Percentiles rank a stretch among this genome's conserved stretches.
These are phyloP conservation scores for Dissostichus mawsoni DNA, from an alignment of 2,113 vertebrate species.

Conservation along the genomic window DNA sequence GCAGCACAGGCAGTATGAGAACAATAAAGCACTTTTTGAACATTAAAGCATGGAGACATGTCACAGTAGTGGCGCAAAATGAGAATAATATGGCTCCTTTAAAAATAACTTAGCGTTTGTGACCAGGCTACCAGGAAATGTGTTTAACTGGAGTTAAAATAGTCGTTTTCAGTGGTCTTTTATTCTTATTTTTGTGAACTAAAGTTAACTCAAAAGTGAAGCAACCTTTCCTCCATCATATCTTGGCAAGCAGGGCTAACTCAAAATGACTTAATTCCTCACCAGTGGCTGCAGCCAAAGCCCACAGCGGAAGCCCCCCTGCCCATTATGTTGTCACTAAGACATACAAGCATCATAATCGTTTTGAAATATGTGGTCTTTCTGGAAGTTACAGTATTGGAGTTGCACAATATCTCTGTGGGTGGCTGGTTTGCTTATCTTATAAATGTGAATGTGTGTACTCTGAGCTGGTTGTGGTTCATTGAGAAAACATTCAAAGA, in stretches of 20 bases:
- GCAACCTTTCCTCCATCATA: not conserved
- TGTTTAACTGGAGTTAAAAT: no score
- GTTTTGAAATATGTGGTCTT: slow-evolving; percentile 41
- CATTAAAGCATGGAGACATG: no score
- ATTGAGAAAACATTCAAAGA: slow-evolving; percentile 71
- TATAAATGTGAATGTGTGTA: slow-evolving; percentile 2
- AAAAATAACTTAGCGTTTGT: no score
- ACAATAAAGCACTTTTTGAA: no score
- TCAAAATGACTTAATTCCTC: slow-evolving; percentile 3
- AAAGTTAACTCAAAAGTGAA: not conserved
- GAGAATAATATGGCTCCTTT: no score
- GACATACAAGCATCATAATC: slow-evolving; percentile 15
- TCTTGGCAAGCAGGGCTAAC: slow-evolving; percentile 4
- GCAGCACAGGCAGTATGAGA: no score
- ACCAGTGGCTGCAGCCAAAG: slow-evolving; percentile 4
- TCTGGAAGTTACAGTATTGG: slow-evolving; percentile 47
- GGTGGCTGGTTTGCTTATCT: slow-evolving; percentile 62
- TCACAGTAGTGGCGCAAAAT: no score
- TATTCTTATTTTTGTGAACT: no score
- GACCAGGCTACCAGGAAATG: no score
- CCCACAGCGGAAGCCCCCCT: slow-evolving; percentile 33
- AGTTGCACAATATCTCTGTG: slow-evolving; percentile 51
- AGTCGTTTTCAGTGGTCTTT: no score
- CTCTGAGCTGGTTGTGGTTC: slow-evolving; percentile 49
- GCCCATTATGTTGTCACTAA: slow-evolving; percentile 1